These are phyloP conservation scores for Smutsia gigantea DNA, from an alignment of 2,797 vertebrate genomes.

Conservation along the genomic window DNA sequence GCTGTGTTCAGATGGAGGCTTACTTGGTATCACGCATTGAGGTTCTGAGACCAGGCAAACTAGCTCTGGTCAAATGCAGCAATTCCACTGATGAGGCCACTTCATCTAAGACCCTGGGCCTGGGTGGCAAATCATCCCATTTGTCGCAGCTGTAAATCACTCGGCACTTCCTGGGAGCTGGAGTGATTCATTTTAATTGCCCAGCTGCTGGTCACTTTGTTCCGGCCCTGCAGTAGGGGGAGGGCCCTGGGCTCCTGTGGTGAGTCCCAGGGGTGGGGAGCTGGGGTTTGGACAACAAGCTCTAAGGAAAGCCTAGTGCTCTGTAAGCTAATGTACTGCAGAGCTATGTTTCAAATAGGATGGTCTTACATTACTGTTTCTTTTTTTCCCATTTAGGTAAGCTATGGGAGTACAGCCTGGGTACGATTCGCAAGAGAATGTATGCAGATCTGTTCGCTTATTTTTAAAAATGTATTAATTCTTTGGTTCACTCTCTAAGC, in stretches of 20 bases:
- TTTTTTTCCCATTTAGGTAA: background rate
- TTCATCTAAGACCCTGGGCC: constrained; percentile 62
- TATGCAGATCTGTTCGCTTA: background rate
- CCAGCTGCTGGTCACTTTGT: constrained; percentile 57
- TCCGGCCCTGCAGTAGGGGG: background rate
- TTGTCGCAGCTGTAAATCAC: constrained; percentile 83
- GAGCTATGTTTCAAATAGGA: background rate
- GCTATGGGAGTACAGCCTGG: background rate
- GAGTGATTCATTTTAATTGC: constrained; percentile 72
- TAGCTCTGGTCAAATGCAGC: constrained; percentile 77
- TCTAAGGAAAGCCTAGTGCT: background rate
- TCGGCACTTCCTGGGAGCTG: constrained; percentile 74
- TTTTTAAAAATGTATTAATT: background rate
- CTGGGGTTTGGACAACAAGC: background rate
- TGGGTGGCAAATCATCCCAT: constrained; percentile 79
- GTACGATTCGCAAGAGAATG: background rate
- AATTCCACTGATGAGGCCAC: constrained; percentile 81
- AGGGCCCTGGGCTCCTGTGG: background rate
- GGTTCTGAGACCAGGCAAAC: constrained; percentile 76
- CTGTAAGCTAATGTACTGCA: background rate
- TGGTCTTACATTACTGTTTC: background rate
- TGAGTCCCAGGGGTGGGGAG: background rate
- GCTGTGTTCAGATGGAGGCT: constrained; percentile 79
- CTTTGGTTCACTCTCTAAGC: background rate
- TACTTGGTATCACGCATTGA: constrained; percentile 30